Base-by-base conservation (phyloP, 37 sponge, comb jelly and placozoan species). In the Spongilla lacustris region DNA sequence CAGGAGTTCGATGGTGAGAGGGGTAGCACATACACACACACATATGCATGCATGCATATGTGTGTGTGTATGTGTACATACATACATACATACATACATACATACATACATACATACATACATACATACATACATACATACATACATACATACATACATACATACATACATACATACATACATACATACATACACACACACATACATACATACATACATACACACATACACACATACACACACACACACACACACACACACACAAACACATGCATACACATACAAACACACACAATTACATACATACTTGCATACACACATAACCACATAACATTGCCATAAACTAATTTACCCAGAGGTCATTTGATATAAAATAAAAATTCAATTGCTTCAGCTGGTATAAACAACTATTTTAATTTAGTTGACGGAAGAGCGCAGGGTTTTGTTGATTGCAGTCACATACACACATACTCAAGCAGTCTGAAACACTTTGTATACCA, bases 71-170 rank as follows among this genome's bases (percentile, higher is more conserved):
- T 8, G 8, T 8, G 8, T 8, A 75, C 76, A 75, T 25, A 75
- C 76, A 75, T 41, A 75, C 76, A 75, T 25, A 34, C 76, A 75
- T 41, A 75, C 41, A 41, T 41, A 75, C 76, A 36, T 38, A 36
- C 76, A 75, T 28, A 75, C 46, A 75, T 38, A 36, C 76, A 75
- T 38, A 26, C 75, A 74, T 33, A 74, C 75, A 74, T 33, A 74
- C 31, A 74, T 33, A 74, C 31, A 74, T 36, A 74, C 75, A 74
- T 36, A 74, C 75, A 24, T 6, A 29, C 27, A 28, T 24, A 25
- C 36, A 38, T 34, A 34, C 36, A 17, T 58, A 14, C 34, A 36
- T 19, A 17, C 34, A 35, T 14, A 17, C 58, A 58, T 17, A 58
- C 58, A 58, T 46, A 8, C 46, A 46, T 8, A 8, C 46, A 46